Evolutionary conservation across 2,113 vertebrate genomes (phyloP).

Genomic region (Columba livia): DNA sequence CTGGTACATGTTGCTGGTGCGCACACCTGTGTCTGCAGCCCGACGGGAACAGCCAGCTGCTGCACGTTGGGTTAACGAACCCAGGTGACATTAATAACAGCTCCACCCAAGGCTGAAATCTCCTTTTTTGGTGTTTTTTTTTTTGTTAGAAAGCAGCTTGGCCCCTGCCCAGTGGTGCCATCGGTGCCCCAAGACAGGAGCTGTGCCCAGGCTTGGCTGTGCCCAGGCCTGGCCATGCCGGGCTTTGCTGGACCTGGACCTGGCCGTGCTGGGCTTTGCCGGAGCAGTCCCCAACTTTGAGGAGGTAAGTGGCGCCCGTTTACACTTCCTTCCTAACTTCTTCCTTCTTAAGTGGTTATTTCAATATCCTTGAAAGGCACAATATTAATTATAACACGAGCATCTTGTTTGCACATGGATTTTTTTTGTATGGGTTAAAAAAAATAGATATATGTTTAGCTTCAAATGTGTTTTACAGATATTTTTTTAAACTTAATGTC

Average conservation of each 20-base stretch:
- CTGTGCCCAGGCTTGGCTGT: no score
- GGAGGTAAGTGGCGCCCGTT: rapidly evolving
- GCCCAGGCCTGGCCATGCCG: no score
- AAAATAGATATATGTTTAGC: background rate
- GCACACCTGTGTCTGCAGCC: background rate
- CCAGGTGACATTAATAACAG: background rate
- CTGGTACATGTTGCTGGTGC: no score
- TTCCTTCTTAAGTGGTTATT: background rate
- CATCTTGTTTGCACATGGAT: background rate
- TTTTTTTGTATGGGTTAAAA: background rate
- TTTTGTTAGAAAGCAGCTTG: no score
- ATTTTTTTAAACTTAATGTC: background rate
- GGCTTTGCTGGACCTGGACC: no score
- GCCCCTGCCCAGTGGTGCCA: no score
- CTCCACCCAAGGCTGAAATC: background rate
- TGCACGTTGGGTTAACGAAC: rapidly evolving
- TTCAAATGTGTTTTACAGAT: background rate
- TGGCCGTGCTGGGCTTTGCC: no score
- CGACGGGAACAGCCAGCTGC: no score
- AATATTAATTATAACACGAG: background rate
- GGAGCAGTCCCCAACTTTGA: rapidly evolving
- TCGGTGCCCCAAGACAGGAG: no score
- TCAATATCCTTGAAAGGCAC: background rate
- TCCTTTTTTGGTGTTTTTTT: no score
- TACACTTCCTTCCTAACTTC: rapidly evolving